phyloP scores from a whole-genome alignment of 2,113 vertebrate species.

The Cyprinodon tularosa region DNA sequence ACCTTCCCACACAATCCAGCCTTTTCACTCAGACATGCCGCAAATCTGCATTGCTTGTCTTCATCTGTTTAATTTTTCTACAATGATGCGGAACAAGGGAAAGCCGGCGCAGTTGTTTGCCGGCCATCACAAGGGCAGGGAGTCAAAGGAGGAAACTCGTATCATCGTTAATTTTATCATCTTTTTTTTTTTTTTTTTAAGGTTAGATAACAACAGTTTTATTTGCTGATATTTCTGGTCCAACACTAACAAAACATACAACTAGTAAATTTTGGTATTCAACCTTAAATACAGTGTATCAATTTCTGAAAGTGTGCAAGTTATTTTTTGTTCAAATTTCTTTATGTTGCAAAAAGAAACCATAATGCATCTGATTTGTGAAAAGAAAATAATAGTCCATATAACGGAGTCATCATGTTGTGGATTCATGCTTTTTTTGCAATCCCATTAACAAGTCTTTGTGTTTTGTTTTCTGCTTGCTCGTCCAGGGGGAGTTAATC shows the following conservation, averaged over 20 bases:
- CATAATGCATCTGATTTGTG: no score
- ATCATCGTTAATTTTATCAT: background rate
- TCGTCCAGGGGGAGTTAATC: no score
- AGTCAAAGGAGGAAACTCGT: background rate
- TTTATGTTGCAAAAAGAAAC: no score
- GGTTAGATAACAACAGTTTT: background rate
- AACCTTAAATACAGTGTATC: no score
- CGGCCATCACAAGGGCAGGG: conserved; percentile 9
- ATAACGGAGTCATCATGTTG: no score
- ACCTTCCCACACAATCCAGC: conserved; percentile 60
- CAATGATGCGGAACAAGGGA: conserved; percentile 1
- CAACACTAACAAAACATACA: background rate
- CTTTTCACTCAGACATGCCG: conserved; percentile 22
- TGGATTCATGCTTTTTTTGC: no score
- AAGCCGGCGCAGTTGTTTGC: conserved; percentile 11
- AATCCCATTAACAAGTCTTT: no score
- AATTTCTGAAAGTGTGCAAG: no score
- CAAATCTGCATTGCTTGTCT: conserved; percentile 11
- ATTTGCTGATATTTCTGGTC: background rate
- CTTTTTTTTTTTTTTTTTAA: background rate
- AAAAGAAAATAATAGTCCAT: no score
- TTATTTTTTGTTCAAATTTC: no score
- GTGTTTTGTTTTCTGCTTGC: no score
- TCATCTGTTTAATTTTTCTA: conserved; percentile 5
- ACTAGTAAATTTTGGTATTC: no score